These are phyloP conservation scores for Tachycineta bicolor DNA, from an alignment of 2,113 vertebrate species.

Conservation along the genomic window DNA sequence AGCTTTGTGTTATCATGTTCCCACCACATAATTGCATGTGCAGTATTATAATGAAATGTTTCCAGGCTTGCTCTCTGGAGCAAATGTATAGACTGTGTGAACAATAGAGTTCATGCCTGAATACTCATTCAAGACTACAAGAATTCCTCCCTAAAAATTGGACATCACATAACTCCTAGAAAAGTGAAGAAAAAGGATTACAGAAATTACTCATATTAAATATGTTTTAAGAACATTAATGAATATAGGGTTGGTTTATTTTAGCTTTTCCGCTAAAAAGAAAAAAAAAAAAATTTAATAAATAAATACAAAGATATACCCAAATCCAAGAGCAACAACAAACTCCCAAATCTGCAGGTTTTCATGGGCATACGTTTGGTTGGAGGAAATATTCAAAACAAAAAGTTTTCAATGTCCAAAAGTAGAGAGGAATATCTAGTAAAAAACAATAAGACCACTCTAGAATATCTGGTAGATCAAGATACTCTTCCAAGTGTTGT, in stretches of 20 bases:
- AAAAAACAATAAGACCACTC: not conserved
- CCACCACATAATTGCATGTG: not conserved
- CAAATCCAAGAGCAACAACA: not conserved
- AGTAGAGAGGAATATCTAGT: not conserved
- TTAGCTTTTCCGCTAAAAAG: too few relatives aligned
- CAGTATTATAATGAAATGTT: not conserved
- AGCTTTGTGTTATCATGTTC: not conserved
- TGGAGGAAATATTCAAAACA: not conserved
- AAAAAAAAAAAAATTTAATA: not conserved
- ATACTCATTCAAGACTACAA: not conserved
- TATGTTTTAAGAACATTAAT: not conserved
- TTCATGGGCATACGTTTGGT: not conserved
- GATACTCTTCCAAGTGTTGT: not conserved
- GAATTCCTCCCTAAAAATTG: not conserved
- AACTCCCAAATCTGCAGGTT: not conserved
- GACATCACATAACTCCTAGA: not conserved
- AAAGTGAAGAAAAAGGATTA: not conserved
- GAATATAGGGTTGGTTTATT: not conserved
- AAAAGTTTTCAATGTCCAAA: not conserved
- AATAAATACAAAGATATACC: not conserved
- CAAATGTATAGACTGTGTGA: not conserved
- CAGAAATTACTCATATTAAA: not conserved
- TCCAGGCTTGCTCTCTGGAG: not conserved
- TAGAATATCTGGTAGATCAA: not conserved
- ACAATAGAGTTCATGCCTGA: not conserved